Percentiles rank a stretch among this genome's conserved stretches.
These are phyloP conservation scores for Ictidomys tridecemlineatus DNA, from an alignment of 2,113 vertebrate species.

Conservation along the genomic window DNA sequence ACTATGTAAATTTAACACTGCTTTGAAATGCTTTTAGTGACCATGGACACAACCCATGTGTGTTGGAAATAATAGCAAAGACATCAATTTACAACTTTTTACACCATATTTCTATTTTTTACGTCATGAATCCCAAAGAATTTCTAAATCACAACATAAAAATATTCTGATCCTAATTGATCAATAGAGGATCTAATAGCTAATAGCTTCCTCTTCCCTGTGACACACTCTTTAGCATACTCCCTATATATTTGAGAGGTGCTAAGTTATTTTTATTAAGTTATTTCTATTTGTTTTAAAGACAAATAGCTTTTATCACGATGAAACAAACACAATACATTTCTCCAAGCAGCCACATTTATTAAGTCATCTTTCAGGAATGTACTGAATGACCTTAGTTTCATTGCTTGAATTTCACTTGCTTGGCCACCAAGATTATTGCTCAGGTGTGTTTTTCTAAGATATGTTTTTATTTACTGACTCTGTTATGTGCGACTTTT, in stretches of 20 bases:
- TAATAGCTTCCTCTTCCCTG: not conserved
- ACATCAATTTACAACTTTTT: not conserved
- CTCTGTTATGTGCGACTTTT: not conserved
- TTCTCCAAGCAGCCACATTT: not conserved
- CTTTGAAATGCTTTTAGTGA: conserved; percentile 19
- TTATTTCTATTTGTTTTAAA: not conserved
- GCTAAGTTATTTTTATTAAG: not conserved
- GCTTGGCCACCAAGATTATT: not conserved
- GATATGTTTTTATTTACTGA: not conserved
- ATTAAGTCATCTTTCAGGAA: not conserved
- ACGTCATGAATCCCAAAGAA: not conserved
- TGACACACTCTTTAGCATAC: not conserved
- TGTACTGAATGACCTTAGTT: not conserved
- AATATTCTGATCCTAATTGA: not conserved
- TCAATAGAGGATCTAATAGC: not conserved
- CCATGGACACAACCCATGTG: not conserved
- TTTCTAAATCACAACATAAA: not conserved
- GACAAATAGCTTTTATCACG: not conserved
- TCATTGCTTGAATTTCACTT: not conserved
- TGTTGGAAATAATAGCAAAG: not conserved
- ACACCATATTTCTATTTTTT: not conserved
- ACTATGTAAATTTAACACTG: not conserved
- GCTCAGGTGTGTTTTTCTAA: not conserved
- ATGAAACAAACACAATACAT: not conserved
- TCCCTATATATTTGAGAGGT: not conserved